Evolutionary conservation across 2,888 invertebrate species (phyloP).

Genomic region (Torymus aiolomorphi): DNA sequence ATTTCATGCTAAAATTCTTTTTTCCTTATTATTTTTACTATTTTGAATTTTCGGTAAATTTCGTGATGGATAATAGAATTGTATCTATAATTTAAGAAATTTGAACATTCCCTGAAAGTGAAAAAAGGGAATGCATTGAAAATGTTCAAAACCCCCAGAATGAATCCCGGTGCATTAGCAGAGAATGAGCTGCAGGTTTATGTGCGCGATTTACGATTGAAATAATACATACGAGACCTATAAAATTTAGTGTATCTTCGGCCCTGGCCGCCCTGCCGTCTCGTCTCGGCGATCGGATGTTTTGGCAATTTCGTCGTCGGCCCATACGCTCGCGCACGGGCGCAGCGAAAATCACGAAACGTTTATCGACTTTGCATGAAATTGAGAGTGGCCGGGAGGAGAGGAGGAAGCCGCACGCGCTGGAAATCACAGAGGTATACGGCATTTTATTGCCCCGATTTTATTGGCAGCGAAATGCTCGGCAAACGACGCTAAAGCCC

Average conservation of each 20-base stretch:
- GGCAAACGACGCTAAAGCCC: conserved; percentile 26
- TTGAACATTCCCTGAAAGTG: not conserved
- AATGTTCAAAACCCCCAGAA: not conserved
- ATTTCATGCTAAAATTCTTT: too few species aligned
- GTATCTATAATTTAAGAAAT: too few species aligned
- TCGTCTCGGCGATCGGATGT: conserved; percentile 35
- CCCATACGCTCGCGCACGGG: conserved; percentile 1
- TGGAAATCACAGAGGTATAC: conserved; percentile 41
- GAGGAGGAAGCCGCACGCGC: conserved; percentile 40
- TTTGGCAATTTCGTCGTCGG: conserved; percentile 38
- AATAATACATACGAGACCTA: conserved; percentile 53
- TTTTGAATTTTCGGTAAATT: too few species aligned
- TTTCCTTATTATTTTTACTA: too few species aligned
- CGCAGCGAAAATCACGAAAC: conserved; percentile 53
- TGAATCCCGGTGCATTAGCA: not conserved
- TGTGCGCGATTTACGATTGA: conserved; percentile 37
- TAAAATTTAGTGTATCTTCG: conserved; percentile 48
- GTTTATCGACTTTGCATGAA: conserved; percentile 54
- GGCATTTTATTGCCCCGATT: conserved; percentile 50
- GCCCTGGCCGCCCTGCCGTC: not conserved
- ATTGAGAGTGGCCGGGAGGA: conserved; percentile 42
- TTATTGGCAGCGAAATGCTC: conserved; percentile 55
- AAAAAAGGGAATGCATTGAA: not conserved
- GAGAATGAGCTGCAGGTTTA: conserved; percentile 37
- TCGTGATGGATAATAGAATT: too few species aligned